Base-by-base conservation (phyloP, 2,888 invertebrate genomes). In the Xestia c-nigrum region DNA sequence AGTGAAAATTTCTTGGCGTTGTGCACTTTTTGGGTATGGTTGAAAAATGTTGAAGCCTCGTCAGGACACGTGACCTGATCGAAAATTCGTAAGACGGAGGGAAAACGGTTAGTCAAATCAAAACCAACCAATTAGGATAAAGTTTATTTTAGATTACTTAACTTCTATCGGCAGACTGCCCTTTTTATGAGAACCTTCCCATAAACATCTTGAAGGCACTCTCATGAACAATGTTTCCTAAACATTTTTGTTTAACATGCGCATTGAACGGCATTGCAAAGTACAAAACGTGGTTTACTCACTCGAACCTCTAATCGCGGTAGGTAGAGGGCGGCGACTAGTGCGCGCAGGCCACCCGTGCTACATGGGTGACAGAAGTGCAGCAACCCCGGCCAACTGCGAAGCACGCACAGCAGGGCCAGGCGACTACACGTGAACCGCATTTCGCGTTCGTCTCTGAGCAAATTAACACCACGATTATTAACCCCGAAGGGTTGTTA, bases 341-440 rank as follows among this genome's bases (percentile, higher is more conserved):
- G 97, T 72, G 98, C 98, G 88, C 97, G 97, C 81, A 99, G 96
- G 9, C 98, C 98, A 43, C 98, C 98, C 79, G 97, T 96, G 91
- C 98, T 97, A 88, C 97, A 97, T 19, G 98, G 98, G 94, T 98
- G 98, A 93, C 99, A 99, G 95, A 99, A 98, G 94, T 98, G 98
- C 78, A 99, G 96, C 83, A 99, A 97, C 74, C 99, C 99, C 61
- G 99, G 98, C 98, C 99, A 99, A 86, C 99, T 99, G 81, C 99
- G 98, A 80, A 99, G 94, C 78, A 98, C 97, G 82, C 99, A 98
- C 69, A 99, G 96, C 80, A 99, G 94, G 21, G 99, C 99, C 80
- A 98, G 95, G 78, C 99, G 98, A 89, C 99, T 98, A 90, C 99
- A 98, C 47, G 98, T 98, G 92, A 99, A 98, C 89, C 98, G 97